Conservation (phyloP, 2,797 vertebrate species). For the Benthosema pterotum region DNA sequence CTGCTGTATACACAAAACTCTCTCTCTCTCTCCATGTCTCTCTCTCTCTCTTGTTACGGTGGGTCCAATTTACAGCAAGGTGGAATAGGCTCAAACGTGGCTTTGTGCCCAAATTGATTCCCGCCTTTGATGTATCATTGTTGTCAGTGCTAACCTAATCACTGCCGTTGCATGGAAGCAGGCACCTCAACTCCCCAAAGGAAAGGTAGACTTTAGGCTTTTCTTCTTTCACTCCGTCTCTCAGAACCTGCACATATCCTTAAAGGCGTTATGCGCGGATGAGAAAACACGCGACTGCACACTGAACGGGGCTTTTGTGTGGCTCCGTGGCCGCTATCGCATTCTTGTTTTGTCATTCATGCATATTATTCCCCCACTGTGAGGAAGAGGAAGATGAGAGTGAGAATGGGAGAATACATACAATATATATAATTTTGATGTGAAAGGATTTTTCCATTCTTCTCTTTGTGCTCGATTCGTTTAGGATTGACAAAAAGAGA, state of each 20-base stretch:
- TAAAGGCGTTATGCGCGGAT: slow-evolving; percentile 51
- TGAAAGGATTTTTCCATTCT: slow-evolving; percentile 35
- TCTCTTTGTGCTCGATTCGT: slow-evolving; percentile 46
- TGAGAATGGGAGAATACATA: neutral
- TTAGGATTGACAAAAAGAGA: slow-evolving; percentile 47
- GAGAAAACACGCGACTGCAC: slow-evolving; percentile 39
- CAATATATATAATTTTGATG: slow-evolving; percentile 11
- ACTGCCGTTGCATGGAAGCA: slow-evolving; percentile 65
- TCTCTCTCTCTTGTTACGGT: slow-evolving; percentile 15
- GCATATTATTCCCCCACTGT: slow-evolving; percentile 22
- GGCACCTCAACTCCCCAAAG: slow-evolving; percentile 54
- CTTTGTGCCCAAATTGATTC: slow-evolving; percentile 66
- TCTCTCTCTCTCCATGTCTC: slow-evolving; percentile 21
- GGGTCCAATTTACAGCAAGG: slow-evolving; percentile 9
- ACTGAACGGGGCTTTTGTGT: slow-evolving; percentile 55
- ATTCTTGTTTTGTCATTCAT: slow-evolving; percentile 40
- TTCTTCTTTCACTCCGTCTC: slow-evolving; percentile 47
- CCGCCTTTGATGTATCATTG: slow-evolving; percentile 75
- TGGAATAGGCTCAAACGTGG: slow-evolving; percentile 29
- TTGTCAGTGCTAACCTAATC: slow-evolving; percentile 76
- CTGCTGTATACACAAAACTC: too few species aligned
- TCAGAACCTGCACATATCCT: slow-evolving; percentile 52
- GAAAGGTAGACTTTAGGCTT: slow-evolving; percentile 45
- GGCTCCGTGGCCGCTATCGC: slow-evolving; percentile 47
- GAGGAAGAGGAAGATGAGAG: neutral